Base-by-base conservation (phyloP, 2,888 invertebrate genomes). In the Ornithoptera alexandrae region DNA sequence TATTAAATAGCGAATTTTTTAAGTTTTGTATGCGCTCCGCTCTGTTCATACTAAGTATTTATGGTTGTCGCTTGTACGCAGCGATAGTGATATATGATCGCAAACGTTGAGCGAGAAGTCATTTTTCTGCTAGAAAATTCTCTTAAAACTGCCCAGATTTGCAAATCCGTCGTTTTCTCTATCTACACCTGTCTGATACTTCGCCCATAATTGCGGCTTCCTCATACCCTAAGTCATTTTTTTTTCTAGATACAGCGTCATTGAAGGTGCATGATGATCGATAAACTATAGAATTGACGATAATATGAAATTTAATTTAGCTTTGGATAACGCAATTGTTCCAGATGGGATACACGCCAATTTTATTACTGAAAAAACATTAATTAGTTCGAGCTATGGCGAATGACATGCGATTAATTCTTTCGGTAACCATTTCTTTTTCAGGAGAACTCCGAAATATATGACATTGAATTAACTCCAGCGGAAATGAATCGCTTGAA, bases 381-480 rank as follows among this genome's bases (percentile, higher is more conserved):
- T 5, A 50, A 17, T 18, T 8, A 7, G 53, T 53, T 53, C 6
- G 7, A 18, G 53, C 53, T 18, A n/a, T 18, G 18, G 18, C 53
- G 18, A 53, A 53, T n/a, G 53, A n/a, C 53, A n/a, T 18, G n/a
- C n/a, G 18, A n/a, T 53, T 53, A 53, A 53, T n/a, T 53, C 53
- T 12, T 8, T 53, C n/a, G n/a, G 53, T 53, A 18, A 53, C 18
- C 20, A 56, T 69, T 71, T 72, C 57, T 30, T 73, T 82, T 84
- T 56, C 74, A 92, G 87, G 93, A 95, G 78, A 97, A 97, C 79
- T 93, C 95, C 68, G 86, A 94, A 67, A 88, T 96, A 72, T 95
- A 94, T 75, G 93, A 95, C 82, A 95, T 96, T 80, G 93, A 93
- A 74, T 78, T 96, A 69, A 81, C 86, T 0, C 79, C 88, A 18